Evolutionary conservation across 92 coral and sea anemone genomes (phyloP), one percentile per base, ranked within the genome.

Genomic region (Paramuricea clavata): DNA sequence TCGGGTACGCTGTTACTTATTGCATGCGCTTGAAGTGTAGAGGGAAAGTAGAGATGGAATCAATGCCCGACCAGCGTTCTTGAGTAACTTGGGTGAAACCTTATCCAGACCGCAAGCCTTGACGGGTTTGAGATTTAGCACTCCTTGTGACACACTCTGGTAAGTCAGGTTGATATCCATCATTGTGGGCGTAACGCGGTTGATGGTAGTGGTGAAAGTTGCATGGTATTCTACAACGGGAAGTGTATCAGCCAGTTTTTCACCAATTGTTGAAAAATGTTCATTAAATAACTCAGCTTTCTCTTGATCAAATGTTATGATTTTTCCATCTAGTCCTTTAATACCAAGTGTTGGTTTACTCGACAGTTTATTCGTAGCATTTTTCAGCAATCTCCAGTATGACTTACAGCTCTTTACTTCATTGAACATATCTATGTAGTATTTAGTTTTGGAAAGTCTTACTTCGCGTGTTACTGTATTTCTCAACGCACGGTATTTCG

Each of bases 381-480:
- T 69, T 57, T 69, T 89, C n/a, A 89, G 16, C 34, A 49, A 81
- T 25, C 56, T 84, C 92, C 92, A 89, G 73, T 85, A 85, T 12
- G 92, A 75, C 31, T 81, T 80, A 61, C 69, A 79, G 70, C 81
- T 78, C 78, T 81, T 86, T 26, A 90, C 80, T 28, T 81, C 67
- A 42, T 77, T n/a, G 47, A 76, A 89, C 69, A 77, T 15, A 7
- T 84, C 49, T 30, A 23, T 33, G 65, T 86, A 87, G 52, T 86
- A 87, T 2, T 86, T 47, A 69, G 70, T 43, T 75, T 90, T 90
- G 49, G 90, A 47, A 3, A 50, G 59, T 64, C 90, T 44, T 0
- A 90, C 84, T 35, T 86, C 83, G 64, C 33, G 81, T 33, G 87
- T 90, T 34, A 90, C 83, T 19, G 43, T 70, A 52, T 90, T 86